phyloP scores from a whole-genome alignment of 2,113 vertebrate species.

The Aegithalos caudatus region DNA sequence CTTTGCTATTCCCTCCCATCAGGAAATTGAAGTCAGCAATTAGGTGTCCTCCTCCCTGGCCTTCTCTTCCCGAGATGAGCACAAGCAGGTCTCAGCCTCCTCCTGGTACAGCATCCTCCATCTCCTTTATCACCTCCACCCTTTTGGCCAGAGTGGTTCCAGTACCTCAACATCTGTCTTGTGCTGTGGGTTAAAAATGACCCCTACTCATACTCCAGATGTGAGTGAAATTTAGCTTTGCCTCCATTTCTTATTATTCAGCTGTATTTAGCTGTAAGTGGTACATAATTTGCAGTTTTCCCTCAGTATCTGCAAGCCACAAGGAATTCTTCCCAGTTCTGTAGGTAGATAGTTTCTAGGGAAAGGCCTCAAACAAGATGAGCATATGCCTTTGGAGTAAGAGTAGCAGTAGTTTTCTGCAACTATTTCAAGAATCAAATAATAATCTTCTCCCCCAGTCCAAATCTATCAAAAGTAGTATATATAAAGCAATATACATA shows the following conservation, averaged over 20 bases:
- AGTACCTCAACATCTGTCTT: not conserved
- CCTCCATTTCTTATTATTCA: not conserved
- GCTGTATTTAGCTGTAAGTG: not conserved
- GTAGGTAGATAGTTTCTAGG: not conserved
- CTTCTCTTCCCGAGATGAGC: not conserved
- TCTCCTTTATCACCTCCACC: not conserved
- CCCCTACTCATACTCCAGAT: not conserved
- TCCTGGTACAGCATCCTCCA: not conserved
- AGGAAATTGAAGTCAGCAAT: not conserved
- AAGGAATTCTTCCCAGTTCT: not conserved
- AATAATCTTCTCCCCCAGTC: not conserved
- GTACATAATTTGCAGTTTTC: not conserved
- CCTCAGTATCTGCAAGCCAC: not conserved
- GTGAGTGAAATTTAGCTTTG: not conserved
- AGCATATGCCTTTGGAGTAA: not conserved
- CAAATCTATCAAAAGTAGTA: not conserved
- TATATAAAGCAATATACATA: not conserved
- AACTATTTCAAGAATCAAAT: not conserved
- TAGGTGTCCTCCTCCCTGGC: not conserved
- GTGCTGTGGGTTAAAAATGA: not conserved
- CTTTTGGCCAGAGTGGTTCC: not conserved
- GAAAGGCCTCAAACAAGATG: not conserved
- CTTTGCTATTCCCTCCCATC: not conserved
- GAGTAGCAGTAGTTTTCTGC: not conserved
- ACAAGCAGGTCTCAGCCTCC: not conserved